These are phyloP conservation scores for Scyliorhinus canicula DNA, from an alignment of 2,797 vertebrate genomes.

Conservation along the genomic window DNA sequence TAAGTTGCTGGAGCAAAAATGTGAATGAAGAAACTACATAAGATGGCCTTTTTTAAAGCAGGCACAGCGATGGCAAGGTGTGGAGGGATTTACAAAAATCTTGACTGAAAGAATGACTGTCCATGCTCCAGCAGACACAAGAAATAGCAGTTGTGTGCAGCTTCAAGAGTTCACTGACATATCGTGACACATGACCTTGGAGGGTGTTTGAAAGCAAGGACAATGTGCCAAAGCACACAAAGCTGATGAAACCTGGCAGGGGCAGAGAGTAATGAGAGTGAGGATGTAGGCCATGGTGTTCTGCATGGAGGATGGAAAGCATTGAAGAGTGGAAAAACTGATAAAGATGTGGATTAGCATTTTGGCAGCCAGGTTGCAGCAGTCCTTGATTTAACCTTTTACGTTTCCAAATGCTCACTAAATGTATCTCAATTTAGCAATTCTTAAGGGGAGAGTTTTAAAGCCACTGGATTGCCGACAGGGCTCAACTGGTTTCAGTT, in stretches of 20 bases:
- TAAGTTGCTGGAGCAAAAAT: neutral
- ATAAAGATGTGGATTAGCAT: slow-evolving; percentile 24
- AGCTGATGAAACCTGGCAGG: neutral
- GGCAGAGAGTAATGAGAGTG: neutral
- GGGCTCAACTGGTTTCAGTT: neutral
- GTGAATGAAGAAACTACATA: neutral
- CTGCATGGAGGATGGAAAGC: neutral
- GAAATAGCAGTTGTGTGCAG: neutral
- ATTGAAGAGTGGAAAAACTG: neutral
- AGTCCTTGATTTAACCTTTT: neutral
- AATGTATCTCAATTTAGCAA: neutral
- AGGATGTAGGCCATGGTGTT: neutral
- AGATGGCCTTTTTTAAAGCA: neutral
- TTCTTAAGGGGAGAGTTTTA: neutral
- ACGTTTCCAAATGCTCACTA: neutral
- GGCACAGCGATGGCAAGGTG: neutral
- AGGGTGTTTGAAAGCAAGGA: slow-evolving; percentile 10
- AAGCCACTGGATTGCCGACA: neutral
- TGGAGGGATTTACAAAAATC: neutral
- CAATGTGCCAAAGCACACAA: neutral
- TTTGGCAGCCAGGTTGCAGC: neutral
- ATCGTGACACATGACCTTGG: neutral
- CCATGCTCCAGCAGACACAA: neutral
- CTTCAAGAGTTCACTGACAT: neutral
- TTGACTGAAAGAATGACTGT: neutral